These are phyloP conservation scores for Caretta caretta DNA, from an alignment of 2,113 vertebrate genomes.

Conservation along the genomic window DNA sequence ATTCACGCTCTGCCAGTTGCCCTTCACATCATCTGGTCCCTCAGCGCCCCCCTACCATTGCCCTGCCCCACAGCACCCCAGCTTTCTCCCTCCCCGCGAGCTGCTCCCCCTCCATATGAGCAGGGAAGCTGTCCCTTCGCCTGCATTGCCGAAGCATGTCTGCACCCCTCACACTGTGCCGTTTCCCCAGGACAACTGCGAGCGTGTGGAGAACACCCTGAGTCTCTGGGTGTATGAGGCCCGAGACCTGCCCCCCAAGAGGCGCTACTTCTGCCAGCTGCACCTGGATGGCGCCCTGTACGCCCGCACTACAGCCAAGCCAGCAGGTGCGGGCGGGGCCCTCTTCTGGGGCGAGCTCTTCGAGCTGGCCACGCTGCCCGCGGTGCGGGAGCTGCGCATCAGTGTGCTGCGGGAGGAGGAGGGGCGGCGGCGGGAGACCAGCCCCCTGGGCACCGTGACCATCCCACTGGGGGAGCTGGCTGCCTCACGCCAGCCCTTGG, in stretches of 20 bases:
- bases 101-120: neutral
- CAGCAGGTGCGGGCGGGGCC: slow-evolving; percentile 63
- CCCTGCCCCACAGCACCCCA: neutral
- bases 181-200: slow-evolving; percentile 85
- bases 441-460: slow-evolving; percentile 82
- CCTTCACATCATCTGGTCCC: too few relatives aligned
- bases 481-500: slow-evolving; percentile 78
- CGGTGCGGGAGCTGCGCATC: slow-evolving; percentile 83
- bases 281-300: slow-evolving; percentile 89
- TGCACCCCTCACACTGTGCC: neutral
- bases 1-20: neutral
- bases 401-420: slow-evolving; percentile 85
- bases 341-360: slow-evolving; percentile 89
- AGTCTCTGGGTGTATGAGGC: slow-evolving; percentile 94
- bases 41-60: too few relatives aligned
- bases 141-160: neutral
- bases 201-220: slow-evolving; percentile 88
- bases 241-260: slow-evolving; percentile 86
- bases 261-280: slow-evolving; percentile 88
- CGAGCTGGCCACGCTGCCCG: slow-evolving; percentile 90
- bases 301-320: slow-evolving; percentile 86
- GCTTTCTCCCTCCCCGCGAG: neutral
- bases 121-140: neutral
- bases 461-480: slow-evolving; percentile 80
- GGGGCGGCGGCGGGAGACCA: slow-evolving; percentile 80